phyloP scores from a whole-genome alignment of 2,113 vertebrate species.

The Halichoerus grypus region DNA sequence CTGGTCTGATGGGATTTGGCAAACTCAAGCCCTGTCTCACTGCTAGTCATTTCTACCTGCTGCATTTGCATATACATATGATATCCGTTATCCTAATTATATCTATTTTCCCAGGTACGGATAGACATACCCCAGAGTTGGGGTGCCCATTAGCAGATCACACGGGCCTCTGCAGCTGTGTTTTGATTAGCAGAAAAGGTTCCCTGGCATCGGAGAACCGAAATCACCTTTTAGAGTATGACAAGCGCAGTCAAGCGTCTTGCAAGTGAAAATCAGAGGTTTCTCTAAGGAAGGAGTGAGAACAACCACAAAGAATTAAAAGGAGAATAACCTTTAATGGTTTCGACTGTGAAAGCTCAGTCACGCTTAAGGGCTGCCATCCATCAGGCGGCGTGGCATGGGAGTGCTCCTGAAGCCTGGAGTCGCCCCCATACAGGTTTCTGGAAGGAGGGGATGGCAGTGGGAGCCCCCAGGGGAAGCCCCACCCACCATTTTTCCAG shows the following conservation, averaged over 20 bases:
- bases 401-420: background rate
- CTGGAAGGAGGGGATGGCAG: background rate
- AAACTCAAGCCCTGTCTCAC: conserved; percentile 74
- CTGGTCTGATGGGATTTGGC: conserved; percentile 71
- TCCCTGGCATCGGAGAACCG: conserved; percentile 87
- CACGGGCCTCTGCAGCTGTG: conserved; percentile 88
- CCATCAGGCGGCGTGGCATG: background rate
- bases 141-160: conserved; percentile 87
- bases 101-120: conserved; percentile 90
- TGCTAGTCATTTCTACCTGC: conserved; percentile 83
- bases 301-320: conserved; percentile 84
- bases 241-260: conserved; percentile 85
- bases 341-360: conserved; percentile 59
- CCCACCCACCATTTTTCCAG: background rate
- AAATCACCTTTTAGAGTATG: conserved; percentile 88
- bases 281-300: conserved; percentile 81
- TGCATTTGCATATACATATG: conserved; percentile 85
- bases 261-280: conserved; percentile 87
- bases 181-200: conserved; percentile 89
- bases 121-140: conserved; percentile 83
- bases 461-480: background rate
- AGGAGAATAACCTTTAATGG: conserved; percentile 85
- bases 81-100: conserved; percentile 90
- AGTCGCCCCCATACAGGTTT: background rate
- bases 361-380: conserved; percentile 58